A percentile compares a stretch with the other conserved stretches of the same genome.
phyloP scores from a whole-genome alignment of 1,140 invertebrate species.

The Bombus pascuorum region DNA sequence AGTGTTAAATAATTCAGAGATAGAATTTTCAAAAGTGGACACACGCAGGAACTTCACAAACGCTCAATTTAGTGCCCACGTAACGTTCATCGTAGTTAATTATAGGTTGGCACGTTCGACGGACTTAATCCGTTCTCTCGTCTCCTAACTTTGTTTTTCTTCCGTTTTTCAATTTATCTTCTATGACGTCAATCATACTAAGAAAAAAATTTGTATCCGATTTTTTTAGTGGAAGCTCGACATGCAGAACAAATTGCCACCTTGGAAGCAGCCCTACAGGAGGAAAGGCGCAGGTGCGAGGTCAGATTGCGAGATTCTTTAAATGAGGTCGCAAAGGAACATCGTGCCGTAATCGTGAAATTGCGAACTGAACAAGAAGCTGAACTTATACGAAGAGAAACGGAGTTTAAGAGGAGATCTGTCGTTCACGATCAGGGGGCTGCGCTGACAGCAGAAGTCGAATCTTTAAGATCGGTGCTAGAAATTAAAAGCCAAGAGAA shows the following conservation, averaged over 20 bases:
- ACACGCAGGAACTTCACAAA: conserved; percentile 14
- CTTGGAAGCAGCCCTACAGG: conserved; percentile 68
- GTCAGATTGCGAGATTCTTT: conserved; percentile 68
- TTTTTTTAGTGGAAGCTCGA: conserved; percentile 73
- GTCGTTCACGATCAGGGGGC: conserved; percentile 74
- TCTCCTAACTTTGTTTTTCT: conserved; percentile 33
- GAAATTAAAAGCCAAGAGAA: conserved; percentile 90
- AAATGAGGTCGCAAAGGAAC: conserved; percentile 69
- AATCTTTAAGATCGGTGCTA: conserved; percentile 89
- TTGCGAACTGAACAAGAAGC: conserved; percentile 78
- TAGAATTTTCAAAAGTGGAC: conserved; percentile 45
- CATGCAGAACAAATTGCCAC: conserved; percentile 69
- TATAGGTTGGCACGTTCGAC: conserved; percentile 59
- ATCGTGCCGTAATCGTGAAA: conserved; percentile 74
- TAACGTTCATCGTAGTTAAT: conserved; percentile 62
- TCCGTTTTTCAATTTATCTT: conserved; percentile 19
- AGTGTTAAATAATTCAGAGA: conserved; percentile 29
- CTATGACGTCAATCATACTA: conserved; percentile 13
- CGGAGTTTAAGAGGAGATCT: conserved; percentile 71
- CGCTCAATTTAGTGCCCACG: conserved; percentile 46
- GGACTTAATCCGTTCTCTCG: conserved; percentile 33
- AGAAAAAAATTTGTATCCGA: not conserved
- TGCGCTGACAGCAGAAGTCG: conserved; percentile 85
- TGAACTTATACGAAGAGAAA: conserved; percentile 73
- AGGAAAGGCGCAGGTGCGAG: conserved; percentile 66